phyloP scores from a whole-genome alignment of 1,140 invertebrate species.

The Drosophila punjabiensis region DNA sequence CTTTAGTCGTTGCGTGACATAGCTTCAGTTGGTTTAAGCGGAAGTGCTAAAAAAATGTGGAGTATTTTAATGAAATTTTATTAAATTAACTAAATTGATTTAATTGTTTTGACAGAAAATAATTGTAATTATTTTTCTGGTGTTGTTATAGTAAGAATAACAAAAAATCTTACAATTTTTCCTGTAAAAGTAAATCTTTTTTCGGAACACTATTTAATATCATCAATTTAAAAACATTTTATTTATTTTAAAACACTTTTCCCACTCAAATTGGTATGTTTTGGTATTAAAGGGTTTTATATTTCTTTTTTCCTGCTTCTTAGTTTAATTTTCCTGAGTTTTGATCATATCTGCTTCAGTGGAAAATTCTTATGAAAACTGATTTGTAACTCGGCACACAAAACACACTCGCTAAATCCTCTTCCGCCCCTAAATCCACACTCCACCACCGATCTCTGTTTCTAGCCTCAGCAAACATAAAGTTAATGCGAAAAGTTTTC shows the following conservation, averaged over 20 bases:
- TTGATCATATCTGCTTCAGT: slow-evolving; percentile 58
- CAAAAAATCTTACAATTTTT: too few relatives aligned
- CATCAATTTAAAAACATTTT: too few relatives aligned
- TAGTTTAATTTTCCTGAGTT: slow-evolving; percentile 54
- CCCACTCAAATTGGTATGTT: too few relatives aligned
- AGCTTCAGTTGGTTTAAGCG: neutral
- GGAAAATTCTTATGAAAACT: slow-evolving; percentile 65
- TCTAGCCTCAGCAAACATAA: slow-evolving; percentile 47
- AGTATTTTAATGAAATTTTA: neutral
- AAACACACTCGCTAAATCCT: slow-evolving; percentile 47
- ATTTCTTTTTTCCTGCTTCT: neutral
- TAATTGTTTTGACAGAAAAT: neutral
- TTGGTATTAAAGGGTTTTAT: too few relatives aligned
- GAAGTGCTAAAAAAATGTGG: neutral
- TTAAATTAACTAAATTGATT: neutral
- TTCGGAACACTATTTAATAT: too few relatives aligned
- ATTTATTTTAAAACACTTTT: too few relatives aligned
- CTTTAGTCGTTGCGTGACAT: neutral
- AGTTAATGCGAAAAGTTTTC: slow-evolving; percentile 78
- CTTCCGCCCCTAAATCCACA: slow-evolving; percentile 1
- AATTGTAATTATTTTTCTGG: neutral
- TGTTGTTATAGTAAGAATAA: neutral
- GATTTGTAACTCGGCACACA: slow-evolving; percentile 66
- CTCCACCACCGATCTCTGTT: slow-evolving; percentile 1
- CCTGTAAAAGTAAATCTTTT: too few relatives aligned